Evolutionary conservation across 2,797 vertebrate species (phyloP).

Genomic region (Sardinella longiceps): DNA sequence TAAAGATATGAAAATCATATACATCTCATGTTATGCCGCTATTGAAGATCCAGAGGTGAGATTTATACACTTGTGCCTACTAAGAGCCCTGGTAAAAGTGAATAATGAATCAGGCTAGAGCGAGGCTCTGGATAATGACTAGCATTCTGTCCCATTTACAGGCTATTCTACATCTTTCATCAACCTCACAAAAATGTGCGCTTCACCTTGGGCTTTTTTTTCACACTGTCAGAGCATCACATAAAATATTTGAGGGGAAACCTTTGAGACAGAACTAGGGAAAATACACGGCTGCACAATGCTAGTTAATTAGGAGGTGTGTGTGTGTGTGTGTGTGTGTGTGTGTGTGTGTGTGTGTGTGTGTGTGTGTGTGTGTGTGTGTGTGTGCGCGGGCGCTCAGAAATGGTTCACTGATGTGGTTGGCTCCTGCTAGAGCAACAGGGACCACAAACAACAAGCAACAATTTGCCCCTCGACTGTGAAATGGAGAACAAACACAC

Average conservation of each 20-base stretch:
- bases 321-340: no score
- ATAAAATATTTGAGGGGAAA: neutral
- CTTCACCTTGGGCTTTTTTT: slow-evolving; percentile 10
- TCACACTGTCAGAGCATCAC: neutral
- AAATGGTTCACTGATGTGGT: neutral
- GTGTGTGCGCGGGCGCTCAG: no score
- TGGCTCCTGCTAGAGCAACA: neutral
- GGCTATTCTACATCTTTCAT: neutral
- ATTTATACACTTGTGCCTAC: neutral
- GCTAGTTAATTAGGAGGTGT: neutral
- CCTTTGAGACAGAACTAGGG: neutral
- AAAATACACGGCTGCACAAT: neutral
- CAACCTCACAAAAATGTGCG: neutral
- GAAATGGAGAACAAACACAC: neutral
- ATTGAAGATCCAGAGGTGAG: slow-evolving; percentile 11
- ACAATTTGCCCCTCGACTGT: neutral
- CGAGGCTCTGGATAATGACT: neutral
- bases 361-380: no score
- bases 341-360: no score
- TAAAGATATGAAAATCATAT: slow-evolving; percentile 20
- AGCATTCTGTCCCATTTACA: neutral
- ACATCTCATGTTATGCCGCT: neutral
- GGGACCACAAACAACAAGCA: neutral
- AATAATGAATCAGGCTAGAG: neutral
- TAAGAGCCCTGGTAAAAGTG: neutral